Base-by-base conservation (phyloP, 2,113 vertebrate species). In the Triplophysa tibetana region DNA sequence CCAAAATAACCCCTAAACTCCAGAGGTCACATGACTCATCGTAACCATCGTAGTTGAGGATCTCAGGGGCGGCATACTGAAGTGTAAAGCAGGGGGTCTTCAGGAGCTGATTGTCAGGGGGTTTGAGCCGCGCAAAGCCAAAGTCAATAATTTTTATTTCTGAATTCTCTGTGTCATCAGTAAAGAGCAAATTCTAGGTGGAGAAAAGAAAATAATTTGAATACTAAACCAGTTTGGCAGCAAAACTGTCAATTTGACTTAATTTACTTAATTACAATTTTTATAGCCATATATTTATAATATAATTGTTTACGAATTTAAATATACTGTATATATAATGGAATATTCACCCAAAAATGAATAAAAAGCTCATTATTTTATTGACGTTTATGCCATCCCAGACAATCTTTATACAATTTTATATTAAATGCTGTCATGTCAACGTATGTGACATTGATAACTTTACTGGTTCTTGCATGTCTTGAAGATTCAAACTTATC, bases 131-230 rank as follows among this genome's bases (percentile, higher is more conserved):
- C 17, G 97, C 97, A 84, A 99, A 99, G 41, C 98, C 97, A 81
- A 97, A 98, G 91, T 99, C 97, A 89, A 99, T 98, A 84, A 99
- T 93, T 93, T 99, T 99, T 85, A 99, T 98, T 93, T 98, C 97
- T 5, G 96, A 96, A 88, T 93, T 95, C 90, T 99, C 96, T 33
- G 90, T 94, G 90, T 99, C 96, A 76, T 98, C 97, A 17, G 96
- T 98, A 90, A 98, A 99, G 84, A 99, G 88, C 85, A 99, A 93
- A 90, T 99, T 99, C 98, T 99, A 85, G 62, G 81, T 91, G 83
- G 60, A 84, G 85, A 88, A 80, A 81, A 60, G 14, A 85, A 56
- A 78, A 66, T 21, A 17, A 8, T 50, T 26, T 38, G 43, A 61
- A 45, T 23, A 24, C 19, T 61, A 29, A 67, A 63, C 48, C 0